phyloP scores from a whole-genome alignment of 1,140 invertebrate species.

The Proctacanthus coquilletti region DNA sequence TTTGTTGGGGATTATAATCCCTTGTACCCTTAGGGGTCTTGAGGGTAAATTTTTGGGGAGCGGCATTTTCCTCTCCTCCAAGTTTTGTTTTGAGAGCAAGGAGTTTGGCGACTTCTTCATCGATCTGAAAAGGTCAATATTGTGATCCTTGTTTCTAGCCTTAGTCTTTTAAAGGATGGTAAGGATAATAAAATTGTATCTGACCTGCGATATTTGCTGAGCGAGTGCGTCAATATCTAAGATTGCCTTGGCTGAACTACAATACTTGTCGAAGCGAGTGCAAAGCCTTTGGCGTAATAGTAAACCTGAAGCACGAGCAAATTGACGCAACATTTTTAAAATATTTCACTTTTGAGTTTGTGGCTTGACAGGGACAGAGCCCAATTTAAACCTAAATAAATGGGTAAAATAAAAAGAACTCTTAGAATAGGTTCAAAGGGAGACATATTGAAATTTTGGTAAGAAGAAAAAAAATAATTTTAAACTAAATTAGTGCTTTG shows the following conservation, averaged over 20 bases:
- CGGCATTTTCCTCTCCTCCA: slow-evolving; percentile 34
- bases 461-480: too few species aligned
- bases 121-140: slow-evolving; percentile 38
- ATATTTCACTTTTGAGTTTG: not conserved
- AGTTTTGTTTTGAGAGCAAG: slow-evolving; percentile 63
- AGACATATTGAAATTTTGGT: too few species aligned
- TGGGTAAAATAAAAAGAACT: too few species aligned
- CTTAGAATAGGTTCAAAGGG: too few species aligned
- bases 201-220: too few species aligned
- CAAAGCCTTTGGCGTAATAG: slow-evolving; percentile 10
- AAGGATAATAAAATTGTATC: not conserved
- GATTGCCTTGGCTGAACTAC: slow-evolving; percentile 22
- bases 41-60: slow-evolving; percentile 60
- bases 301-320: slow-evolving; percentile 11
- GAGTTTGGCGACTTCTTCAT: slow-evolving; percentile 66
- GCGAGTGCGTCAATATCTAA: too few species aligned
- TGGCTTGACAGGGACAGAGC: not conserved
- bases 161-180: slow-evolving; percentile 1
- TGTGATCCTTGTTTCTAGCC: slow-evolving; percentile 4
- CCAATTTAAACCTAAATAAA: slow-evolving; percentile 22
- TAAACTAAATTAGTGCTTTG: too few species aligned
- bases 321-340: slow-evolving; percentile 26
- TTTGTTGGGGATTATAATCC: slow-evolving; percentile 89
- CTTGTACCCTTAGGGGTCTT: slow-evolving; percentile 93
- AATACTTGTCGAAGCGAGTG: slow-evolving; percentile 22